These are phyloP conservation scores for Epirrhoe tristata DNA, from an alignment of 2,888 invertebrate species.

Conservation along the genomic window DNA sequence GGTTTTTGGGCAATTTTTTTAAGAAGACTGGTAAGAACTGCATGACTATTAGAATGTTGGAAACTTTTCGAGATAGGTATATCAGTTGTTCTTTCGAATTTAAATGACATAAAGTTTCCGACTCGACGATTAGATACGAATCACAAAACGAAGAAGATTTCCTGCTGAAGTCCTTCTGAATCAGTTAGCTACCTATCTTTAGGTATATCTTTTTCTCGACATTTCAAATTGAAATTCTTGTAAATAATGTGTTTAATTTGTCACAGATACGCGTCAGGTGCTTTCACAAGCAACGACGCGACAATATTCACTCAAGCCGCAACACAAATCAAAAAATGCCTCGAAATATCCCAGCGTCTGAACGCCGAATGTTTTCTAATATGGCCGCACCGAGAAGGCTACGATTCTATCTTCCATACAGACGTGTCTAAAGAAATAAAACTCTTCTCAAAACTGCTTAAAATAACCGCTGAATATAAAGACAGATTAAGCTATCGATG, in stretches of 20 bases:
- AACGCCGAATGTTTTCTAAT: conserved; percentile 87
- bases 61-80: too few species aligned
- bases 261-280: conserved; percentile 85
- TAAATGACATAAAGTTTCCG: too few species aligned
- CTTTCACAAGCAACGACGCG: conserved; percentile 86
- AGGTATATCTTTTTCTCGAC: too few species aligned
- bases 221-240: too few species aligned
- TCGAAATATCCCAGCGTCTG: conserved; percentile 86
- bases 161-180: too few species aligned
- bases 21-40: too few species aligned
- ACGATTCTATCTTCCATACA: conserved; percentile 84
- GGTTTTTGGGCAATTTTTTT: too few species aligned
- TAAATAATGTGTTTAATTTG: not conserved
- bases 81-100: too few species aligned
- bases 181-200: too few species aligned
- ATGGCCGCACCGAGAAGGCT: conserved; percentile 87
- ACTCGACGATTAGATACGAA: too few species aligned
- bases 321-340: conserved; percentile 86
- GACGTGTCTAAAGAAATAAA: conserved; percentile 86
- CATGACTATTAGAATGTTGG: too few species aligned
- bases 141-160: too few species aligned
- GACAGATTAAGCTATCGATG: conserved; percentile 86
- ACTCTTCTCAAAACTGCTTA: conserved; percentile 86
- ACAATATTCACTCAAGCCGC: conserved; percentile 86
- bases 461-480: conserved; percentile 87